These are phyloP conservation scores for Dermatemys mawii DNA, from an alignment of 2,113 vertebrate species.

Conservation along the genomic window DNA sequence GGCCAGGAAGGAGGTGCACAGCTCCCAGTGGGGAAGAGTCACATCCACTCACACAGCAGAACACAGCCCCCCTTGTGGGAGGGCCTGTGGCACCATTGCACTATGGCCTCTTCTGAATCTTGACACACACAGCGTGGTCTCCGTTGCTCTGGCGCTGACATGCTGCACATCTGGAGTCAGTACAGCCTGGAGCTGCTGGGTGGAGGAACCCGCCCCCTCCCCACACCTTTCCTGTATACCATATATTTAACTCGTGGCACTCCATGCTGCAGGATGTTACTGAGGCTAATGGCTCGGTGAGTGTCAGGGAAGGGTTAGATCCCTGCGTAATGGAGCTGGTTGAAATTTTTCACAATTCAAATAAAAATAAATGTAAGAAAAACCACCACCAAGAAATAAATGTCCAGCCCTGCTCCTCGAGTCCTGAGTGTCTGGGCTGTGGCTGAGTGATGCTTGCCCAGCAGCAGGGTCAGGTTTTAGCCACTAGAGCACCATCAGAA, in stretches of 20 bases:
- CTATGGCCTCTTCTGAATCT: too few relatives aligned
- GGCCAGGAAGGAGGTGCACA: not conserved
- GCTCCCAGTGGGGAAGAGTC: rapidly evolving
- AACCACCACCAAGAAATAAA: not conserved
- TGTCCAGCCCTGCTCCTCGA: not conserved
- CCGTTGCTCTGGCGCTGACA: not conserved
- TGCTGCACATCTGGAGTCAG: not conserved
- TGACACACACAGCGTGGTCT: not conserved
- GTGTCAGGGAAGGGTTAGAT: rapidly evolving
- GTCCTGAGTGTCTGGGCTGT: not conserved
- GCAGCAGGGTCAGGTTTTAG: not conserved
- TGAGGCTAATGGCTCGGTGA: not conserved
- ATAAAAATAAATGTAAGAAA: not conserved
- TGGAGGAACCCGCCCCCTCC: not conserved
- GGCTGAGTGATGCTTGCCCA: not conserved
- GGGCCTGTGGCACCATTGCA: not conserved
- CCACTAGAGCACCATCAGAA: not conserved
- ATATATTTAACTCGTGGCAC: not conserved
- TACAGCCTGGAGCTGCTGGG: not conserved
- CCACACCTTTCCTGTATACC: not conserved
- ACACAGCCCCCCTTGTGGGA: not conserved
- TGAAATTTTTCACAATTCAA: not conserved
- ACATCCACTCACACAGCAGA: not conserved
- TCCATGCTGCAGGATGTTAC: not conserved
- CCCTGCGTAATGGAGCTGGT: not conserved